Conservation (phyloP, 2,113 vertebrate species). For the Barnardius zonarius region DNA sequence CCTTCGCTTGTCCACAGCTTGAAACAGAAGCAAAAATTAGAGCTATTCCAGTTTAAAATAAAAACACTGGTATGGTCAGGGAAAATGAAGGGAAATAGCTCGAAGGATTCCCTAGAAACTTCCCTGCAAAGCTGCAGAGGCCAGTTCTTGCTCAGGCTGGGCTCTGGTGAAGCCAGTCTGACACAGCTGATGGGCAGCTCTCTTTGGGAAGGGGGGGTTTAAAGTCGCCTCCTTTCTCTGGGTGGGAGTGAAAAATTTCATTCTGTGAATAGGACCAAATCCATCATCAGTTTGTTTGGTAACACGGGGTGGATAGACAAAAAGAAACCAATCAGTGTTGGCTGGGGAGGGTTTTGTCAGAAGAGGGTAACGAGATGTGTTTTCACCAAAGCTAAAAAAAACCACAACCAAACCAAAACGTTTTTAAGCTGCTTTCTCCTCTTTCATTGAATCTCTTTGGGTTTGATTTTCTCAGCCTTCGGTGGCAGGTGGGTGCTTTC, state of each 20-base stretch:
- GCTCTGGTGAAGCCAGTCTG: neutral
- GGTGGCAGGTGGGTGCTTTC: neutral
- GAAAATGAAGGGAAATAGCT: neutral
- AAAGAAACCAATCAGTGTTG: neutral
- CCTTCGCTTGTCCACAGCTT: neutral
- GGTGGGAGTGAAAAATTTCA: neutral
- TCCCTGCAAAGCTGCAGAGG: neutral
- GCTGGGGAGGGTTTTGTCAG: neutral
- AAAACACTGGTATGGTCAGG: neutral
- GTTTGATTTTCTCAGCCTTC: neutral
- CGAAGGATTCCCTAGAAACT: neutral
- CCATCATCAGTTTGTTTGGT: neutral
- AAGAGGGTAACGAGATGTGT: neutral
- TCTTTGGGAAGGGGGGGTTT: accelerated
- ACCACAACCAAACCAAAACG: neutral
- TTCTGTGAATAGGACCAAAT: slow-evolving; percentile 16
- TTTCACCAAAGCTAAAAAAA: slow-evolving; percentile 6
- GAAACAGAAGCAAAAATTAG: neutral
- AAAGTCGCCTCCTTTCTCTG: neutral
- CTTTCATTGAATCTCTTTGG: neutral
- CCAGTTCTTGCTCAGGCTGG: neutral
- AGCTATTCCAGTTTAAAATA: neutral
- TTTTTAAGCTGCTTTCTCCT: neutral
- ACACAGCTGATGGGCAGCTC: neutral
- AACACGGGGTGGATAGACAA: neutral